phyloP scores from a whole-genome alignment of 2,797 vertebrate species.

The Cynopterus sphinx region DNA sequence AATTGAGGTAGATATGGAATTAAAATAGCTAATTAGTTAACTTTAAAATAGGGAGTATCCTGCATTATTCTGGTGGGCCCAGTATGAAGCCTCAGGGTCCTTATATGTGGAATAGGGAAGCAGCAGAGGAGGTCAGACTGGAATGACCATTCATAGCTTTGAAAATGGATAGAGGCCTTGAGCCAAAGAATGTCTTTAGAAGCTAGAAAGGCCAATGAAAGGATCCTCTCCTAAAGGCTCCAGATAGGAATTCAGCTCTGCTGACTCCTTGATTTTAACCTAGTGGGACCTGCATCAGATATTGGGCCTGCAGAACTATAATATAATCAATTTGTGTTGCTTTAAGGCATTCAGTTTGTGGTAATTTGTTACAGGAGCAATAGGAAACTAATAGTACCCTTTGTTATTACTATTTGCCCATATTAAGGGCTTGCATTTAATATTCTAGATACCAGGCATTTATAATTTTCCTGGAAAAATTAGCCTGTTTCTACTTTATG shows the following conservation, averaged over 20 bases:
- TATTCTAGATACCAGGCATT: background rate
- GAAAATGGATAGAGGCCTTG: background rate
- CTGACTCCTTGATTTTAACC: background rate
- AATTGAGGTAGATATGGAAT: background rate
- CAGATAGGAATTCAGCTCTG: background rate
- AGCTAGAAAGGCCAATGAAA: background rate
- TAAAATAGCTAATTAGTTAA: background rate
- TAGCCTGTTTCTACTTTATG: conserved; percentile 17
- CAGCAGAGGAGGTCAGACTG: background rate
- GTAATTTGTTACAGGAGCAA: background rate
- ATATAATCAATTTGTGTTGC: background rate
- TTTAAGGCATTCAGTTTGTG: background rate
- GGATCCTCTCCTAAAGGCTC: background rate
- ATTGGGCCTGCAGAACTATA: background rate
- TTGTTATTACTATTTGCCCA: background rate
- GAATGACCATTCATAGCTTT: background rate
- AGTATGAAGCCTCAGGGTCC: background rate
- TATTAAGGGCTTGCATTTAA: background rate
- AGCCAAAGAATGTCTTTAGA: background rate
- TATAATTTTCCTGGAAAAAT: conserved; percentile 4
- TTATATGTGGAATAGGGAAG: background rate
- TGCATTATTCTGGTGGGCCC: background rate
- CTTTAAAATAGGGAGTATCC: background rate
- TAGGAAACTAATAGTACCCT: background rate
- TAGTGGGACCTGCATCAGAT: background rate